Evolutionary conservation across 2,888 invertebrate genomes (phyloP), one percentile per base, ranked within the genome.

Genomic region (Eucriotettix oculatus): DNA sequence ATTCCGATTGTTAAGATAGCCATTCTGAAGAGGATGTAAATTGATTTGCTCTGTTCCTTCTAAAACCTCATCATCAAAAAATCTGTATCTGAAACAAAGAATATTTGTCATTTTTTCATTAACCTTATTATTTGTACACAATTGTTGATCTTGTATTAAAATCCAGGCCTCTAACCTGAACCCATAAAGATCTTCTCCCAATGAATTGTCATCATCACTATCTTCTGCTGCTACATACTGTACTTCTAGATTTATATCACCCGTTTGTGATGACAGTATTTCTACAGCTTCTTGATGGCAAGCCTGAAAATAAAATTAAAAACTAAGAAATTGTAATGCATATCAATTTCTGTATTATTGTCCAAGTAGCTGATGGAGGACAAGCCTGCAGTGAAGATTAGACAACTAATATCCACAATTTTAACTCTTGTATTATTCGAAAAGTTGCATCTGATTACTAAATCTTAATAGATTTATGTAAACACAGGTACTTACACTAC

Each of bases 251-350:
- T 82, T 80, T 67, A 89, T 85, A 70, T 85, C 84, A 12, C 87
- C 87, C 67, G 82, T 84, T 73, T 87, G 87, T 68, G 84, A 83
- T 66, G 87, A 87, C 62, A 91, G 73, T 61, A 89, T 82, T 65
- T 84, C 81, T 9, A 90, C 91, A 9, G 90, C 90, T 68, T 90
- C 89, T 64, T 83, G 81, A 73, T 91, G 91, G 68, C 86, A 86
- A 48, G 84, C 61, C 58, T 59, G 16, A 9, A 60, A 41, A 16
- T n/a, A 29, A 2, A 29, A 29, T 29, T 2, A 7, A 29, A 29
- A 29, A 5, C 29, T 29, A 7, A 29, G 29, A 29, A 29, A 29
- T 29, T 5, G 29, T 29, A 29, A 29, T 29, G 29, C 29, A 29
- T 7, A 29, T 2, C 2, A 29, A 7, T 29, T 29, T 2, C 29